Evolutionary conservation across 1,140 invertebrate species (phyloP).

Genomic region (Daktulosphaira vitifoliae): DNA sequence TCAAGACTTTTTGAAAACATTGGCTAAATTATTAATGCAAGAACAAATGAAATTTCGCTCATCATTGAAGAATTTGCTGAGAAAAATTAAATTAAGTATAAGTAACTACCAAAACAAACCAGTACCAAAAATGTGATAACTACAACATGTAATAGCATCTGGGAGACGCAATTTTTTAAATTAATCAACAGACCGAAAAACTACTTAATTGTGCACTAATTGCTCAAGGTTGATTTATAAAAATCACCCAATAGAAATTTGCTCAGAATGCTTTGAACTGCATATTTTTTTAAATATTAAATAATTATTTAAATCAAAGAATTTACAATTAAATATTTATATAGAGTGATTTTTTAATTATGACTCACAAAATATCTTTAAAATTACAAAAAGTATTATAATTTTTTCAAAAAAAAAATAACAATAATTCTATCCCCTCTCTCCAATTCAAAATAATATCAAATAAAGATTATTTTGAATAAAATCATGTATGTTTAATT

Average conservation of each 20-base stretch:
- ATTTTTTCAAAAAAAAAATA: too few relatives aligned
- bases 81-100: neutral
- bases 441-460: too few relatives aligned
- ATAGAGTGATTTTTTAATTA: too few relatives aligned
- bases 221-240: neutral
- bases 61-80: neutral
- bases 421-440: too few relatives aligned
- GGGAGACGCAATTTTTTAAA: neutral
- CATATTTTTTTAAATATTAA: neutral
- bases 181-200: neutral
- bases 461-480: too few relatives aligned
- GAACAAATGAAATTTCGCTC: slow-evolving; percentile 12
- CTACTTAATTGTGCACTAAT: neutral
- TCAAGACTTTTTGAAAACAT: slow-evolving; percentile 20
- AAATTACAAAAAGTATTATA: too few relatives aligned
- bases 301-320: too few relatives aligned
- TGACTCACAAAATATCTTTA: too few relatives aligned
- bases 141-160: too few relatives aligned
- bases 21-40: slow-evolving; percentile 6
- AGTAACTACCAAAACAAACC: neutral
- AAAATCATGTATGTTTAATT: too few relatives aligned
- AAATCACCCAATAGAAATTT: neutral
- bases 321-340: too few relatives aligned
- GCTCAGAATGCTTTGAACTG: neutral
- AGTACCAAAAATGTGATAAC: neutral